Evolutionary conservation across 2,888 invertebrate species (phyloP).

Genomic region (Watsonalla cultraria): DNA sequence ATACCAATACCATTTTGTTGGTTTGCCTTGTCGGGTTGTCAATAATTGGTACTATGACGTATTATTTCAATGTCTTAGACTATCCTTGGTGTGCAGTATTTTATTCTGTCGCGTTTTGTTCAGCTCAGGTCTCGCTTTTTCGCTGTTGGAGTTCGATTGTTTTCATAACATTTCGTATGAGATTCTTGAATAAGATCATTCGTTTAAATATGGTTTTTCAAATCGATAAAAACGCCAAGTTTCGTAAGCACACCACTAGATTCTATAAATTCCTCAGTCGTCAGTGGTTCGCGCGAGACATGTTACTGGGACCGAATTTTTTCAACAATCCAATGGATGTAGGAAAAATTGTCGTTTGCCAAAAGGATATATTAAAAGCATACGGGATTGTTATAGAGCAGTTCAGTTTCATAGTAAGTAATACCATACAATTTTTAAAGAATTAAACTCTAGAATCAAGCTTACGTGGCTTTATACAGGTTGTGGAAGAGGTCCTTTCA

Average conservation of each 20-base stretch:
- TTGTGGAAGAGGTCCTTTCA: no score
- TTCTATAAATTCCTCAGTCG: background rate
- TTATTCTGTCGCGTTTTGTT: background rate
- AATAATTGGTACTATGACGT: background rate
- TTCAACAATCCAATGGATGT: background rate
- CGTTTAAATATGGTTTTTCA: background rate
- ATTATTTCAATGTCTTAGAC: background rate
- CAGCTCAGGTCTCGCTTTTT: background rate
- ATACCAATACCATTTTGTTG: background rate
- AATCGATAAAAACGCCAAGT: background rate
- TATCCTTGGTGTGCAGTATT: background rate
- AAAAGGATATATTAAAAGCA: background rate
- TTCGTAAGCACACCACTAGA: background rate
- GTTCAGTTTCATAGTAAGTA: background rate
- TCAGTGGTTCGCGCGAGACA: background rate
- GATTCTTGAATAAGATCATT: background rate
- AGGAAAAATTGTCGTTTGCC: background rate
- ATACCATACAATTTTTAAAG: background rate
- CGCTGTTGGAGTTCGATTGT: background rate
- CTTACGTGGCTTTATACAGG: no score
- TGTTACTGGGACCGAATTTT: background rate
- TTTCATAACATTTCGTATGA: background rate
- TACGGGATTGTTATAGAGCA: background rate
- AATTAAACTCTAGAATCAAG: no score
- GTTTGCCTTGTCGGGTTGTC: background rate